Evolutionary conservation across 2,113 vertebrate genomes (phyloP), one percentile per base, ranked within the genome.

Genomic region (Machaerirhynchus nigripectus): DNA sequence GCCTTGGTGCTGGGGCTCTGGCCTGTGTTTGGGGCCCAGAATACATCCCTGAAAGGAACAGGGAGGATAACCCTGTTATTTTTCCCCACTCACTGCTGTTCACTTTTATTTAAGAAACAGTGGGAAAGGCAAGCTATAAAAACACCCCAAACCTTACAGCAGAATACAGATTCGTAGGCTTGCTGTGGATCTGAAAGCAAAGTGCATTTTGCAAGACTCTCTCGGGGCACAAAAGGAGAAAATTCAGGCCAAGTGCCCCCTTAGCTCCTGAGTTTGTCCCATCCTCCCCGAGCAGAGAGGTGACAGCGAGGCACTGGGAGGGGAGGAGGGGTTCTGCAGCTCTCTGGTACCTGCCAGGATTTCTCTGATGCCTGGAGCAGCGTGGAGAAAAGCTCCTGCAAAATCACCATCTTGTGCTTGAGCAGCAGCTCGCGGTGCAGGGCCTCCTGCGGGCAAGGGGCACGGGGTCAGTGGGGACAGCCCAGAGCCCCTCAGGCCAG

Each of bases 341-440:
- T 8, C 42, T 16, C 49, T 8, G 46, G 89, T 98, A 98, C 98
- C 98, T 98, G 98, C 98, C 98, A 98, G 30, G 97, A 98, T 85
- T 95, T 98, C 71, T 98, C 98, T 7, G 98, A 98, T 1, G 97
- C 97, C 78, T 77, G 96, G 31, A 98, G 91, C 75, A 98, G 86
- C 0, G 97, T 97, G 67, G 97, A 96, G 44, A 98, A 59, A 11
- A 98, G 97, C 85, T 98, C 98, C 91, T 98, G 98, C 49, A 98
- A 85, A 95, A 98, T 84, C 69, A 98, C 71, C 97, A 98, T 98
- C 94, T 98, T 98, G 88, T 98, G 97, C 84, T 98, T 98, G 67
- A 98, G 97, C 93, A 97, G 89, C 89, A 98, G 95, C 91, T 98
- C 98, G 0, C 98, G 97, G 71, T 98, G 98, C 64, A 98, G 92